Evolutionary conservation across 2,888 invertebrate genomes (phyloP).

Genomic region (Terebella lapidaria): DNA sequence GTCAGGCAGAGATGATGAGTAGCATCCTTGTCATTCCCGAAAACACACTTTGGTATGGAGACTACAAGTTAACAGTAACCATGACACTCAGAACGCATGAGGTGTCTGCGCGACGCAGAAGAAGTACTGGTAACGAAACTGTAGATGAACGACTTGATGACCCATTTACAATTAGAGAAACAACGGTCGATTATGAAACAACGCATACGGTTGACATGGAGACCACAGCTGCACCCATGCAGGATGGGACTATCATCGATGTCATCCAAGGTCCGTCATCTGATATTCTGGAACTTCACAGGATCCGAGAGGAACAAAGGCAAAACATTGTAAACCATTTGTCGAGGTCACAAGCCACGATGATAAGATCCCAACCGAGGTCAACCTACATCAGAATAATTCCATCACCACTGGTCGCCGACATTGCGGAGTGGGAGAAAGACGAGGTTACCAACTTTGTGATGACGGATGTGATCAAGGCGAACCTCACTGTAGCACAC

Average conservation of each 20-base stretch:
- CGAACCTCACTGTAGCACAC: constrained; percentile 17
- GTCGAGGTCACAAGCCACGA: constrained; percentile 8
- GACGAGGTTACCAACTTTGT: constrained; percentile 11
- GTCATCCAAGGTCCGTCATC: not conserved
- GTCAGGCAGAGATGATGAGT: constrained; percentile 10
- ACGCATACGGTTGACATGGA: not conserved
- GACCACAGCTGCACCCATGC: not conserved
- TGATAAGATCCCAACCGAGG: constrained; percentile 5
- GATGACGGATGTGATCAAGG: constrained; percentile 9
- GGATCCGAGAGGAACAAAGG: not conserved
- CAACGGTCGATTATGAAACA: not conserved
- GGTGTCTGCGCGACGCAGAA: not conserved
- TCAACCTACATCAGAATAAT: constrained; percentile 19
- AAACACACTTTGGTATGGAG: constrained; percentile 29
- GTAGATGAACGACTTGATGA: not conserved
- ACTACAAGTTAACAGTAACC: constrained; percentile 35
- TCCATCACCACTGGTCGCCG: constrained; percentile 22
- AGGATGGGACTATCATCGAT: not conserved
- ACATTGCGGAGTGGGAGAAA: constrained; percentile 6
- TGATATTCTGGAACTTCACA: not conserved
- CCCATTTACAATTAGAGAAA: not conserved
- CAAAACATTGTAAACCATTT: not conserved
- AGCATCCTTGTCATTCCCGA: constrained; percentile 12
- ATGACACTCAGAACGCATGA: constrained; percentile 15
- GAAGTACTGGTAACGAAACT: not conserved